phyloP scores from a whole-genome alignment of 23 tunicate species.

The Aplidium turbinatum region DNA sequence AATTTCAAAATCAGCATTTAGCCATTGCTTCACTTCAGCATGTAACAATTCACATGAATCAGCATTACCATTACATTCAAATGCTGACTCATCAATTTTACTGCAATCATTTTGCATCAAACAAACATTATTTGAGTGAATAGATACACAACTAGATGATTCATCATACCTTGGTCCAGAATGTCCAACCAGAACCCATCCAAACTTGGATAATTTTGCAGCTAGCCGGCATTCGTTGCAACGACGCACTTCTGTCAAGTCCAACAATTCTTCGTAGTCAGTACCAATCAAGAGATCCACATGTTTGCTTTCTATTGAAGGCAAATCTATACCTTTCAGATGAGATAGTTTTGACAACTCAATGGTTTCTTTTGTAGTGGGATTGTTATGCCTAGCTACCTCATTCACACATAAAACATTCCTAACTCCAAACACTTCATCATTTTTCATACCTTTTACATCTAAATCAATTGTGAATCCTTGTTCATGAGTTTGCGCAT shows the following conservation, averaged over 20 bases:
- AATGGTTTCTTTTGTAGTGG: not conserved
- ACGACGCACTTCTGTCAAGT: not conserved
- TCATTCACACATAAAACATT: constrained; percentile 8
- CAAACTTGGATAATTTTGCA: constrained; percentile 11
- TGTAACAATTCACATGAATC: not conserved
- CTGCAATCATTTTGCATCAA: not conserved
- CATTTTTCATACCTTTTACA: not conserved
- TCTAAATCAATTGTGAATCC: not conserved
- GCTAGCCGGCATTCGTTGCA: not conserved
- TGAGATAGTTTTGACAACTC: not conserved
- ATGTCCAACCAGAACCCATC: constrained; percentile 19
- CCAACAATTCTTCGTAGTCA: not conserved
- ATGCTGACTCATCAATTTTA: too few relatives aligned
- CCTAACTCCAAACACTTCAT: not conserved
- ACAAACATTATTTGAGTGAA: constrained; percentile 5
- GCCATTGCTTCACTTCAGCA: constrained; percentile 5
- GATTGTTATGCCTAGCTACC: not conserved
- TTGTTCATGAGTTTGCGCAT: not conserved
- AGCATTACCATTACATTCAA: constrained; percentile 7
- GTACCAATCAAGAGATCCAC: not conserved
- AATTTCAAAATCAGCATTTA: constrained; percentile 6
- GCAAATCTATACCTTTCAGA: not conserved
- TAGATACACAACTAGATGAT: not conserved
- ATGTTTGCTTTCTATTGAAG: not conserved
- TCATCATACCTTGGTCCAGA: not conserved